Percentiles rank a stretch among this genome's conserved stretches.
Evolutionary conservation across 2,113 vertebrate genomes (phyloP).

Genomic region (Ardeotis arabs): DNA sequence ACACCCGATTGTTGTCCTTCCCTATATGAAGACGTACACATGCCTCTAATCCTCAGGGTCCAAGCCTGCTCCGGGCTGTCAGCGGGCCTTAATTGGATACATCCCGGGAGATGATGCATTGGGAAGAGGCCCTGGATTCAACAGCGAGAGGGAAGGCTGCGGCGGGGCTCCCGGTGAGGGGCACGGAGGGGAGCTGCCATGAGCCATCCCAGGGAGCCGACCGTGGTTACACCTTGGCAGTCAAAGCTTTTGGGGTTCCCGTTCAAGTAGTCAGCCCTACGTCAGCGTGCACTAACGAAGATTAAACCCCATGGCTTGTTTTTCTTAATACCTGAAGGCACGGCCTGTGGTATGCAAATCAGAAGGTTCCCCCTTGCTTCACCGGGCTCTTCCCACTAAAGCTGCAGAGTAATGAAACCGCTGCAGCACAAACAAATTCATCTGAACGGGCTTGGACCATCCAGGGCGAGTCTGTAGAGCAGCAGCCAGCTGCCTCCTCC

Average conservation of each 20-base stretch:
- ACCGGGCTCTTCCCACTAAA: not conserved
- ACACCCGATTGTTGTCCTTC: not conserved
- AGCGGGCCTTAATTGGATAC: slow-evolving; percentile 14
- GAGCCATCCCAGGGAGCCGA: not conserved
- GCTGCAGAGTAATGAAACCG: not conserved
- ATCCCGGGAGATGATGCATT: slow-evolving; percentile 38
- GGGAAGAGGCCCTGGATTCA: not conserved
- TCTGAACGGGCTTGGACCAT: not conserved
- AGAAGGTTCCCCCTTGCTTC: not conserved
- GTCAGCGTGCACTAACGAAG: accelerated
- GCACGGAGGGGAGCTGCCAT: not conserved
- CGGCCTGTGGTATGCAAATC: not conserved
- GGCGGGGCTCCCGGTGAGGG: not conserved
- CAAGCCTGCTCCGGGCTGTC: slow-evolving; percentile 5
- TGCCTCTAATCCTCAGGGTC: slow-evolving; percentile 40
- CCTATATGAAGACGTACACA: slow-evolving; percentile 13
- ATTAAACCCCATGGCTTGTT: not conserved
- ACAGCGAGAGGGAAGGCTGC: not conserved
- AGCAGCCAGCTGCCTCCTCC: not conserved
- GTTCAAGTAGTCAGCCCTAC: not conserved
- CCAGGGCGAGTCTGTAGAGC: not conserved
- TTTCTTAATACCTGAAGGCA: not conserved
- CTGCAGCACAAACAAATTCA: not conserved
- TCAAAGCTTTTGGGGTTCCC: not conserved
- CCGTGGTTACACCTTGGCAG: not conserved